Conservation (phyloP, 2,797 vertebrate species). For the Lepilemur septentrionalis region DNA sequence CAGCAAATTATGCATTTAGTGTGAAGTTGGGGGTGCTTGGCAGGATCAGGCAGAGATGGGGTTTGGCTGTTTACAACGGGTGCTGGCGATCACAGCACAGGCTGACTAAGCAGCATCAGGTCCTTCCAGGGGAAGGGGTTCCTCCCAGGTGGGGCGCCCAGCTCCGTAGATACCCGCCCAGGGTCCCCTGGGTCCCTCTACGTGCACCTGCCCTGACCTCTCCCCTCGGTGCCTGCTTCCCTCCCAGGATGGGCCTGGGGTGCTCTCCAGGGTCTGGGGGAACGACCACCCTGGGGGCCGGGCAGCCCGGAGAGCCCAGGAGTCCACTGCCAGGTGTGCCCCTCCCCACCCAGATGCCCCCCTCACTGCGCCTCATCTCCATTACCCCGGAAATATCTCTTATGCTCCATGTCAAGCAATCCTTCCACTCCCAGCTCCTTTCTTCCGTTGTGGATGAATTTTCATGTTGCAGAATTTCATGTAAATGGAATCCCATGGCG, state of each 20-base stretch:
- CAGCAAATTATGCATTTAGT: slow-evolving; percentile 82
- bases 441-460: background rate
- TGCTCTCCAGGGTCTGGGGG: background rate
- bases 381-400: background rate
- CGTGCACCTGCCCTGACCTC: background rate
- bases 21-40: slow-evolving; percentile 77
- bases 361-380: background rate
- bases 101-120: background rate
- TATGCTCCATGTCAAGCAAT: background rate
- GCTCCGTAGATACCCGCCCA: no score
- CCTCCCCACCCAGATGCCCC: background rate
- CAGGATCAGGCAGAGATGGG: slow-evolving; percentile 70
- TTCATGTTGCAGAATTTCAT: background rate
- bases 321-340: background rate
- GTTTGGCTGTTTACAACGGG: slow-evolving; percentile 68
- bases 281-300: background rate
- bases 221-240: background rate
- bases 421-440: background rate
- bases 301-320: rapidly evolving
- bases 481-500: background rate
- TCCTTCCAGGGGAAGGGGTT: background rate
- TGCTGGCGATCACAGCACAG: background rate
- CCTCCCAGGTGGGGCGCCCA: background rate
- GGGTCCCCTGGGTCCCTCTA: background rate
- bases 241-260: background rate